phyloP scores from a whole-genome alignment of 2,113 vertebrate species.

The Donacobius atricapilla region DNA sequence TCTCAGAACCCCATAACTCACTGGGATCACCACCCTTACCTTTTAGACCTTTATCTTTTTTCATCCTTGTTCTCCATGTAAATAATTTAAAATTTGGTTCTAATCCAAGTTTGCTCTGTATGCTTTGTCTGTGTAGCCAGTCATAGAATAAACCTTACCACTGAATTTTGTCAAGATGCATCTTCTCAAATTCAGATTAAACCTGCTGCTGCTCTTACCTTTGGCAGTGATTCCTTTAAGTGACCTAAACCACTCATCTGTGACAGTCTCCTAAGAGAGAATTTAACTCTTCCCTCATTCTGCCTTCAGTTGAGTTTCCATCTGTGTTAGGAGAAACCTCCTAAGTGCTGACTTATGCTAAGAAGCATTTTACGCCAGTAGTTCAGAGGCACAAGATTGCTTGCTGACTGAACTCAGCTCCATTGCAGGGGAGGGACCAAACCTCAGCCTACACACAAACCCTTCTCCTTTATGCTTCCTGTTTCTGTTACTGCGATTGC shows the following conservation, averaged over 20 bases:
- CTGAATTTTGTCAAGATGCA: background rate
- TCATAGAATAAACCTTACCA: background rate
- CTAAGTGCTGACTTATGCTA: background rate
- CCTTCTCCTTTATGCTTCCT: background rate
- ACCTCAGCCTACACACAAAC: background rate
- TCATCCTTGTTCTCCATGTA: background rate
- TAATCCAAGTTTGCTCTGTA: background rate
- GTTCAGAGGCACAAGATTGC: background rate
- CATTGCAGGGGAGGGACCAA: background rate
- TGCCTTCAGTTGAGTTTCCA: background rate
- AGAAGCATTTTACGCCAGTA: background rate
- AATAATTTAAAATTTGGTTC: background rate
- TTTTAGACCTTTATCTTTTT: background rate
- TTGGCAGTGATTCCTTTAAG: background rate
- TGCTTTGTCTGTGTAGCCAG: background rate
- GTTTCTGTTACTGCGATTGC: background rate
- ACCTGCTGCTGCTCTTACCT: background rate
- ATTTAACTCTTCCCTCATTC: background rate
- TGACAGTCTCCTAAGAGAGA: background rate
- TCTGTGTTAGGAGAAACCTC: background rate
- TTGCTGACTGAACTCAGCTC: background rate
- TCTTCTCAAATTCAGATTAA: background rate
- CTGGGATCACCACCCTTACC: background rate
- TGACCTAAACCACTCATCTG: background rate
- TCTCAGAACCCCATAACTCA: background rate